Percentiles rank a stretch among this genome's conserved stretches.
Conservation (phyloP, 2,888 invertebrate genomes). For the Bombyx huttoni region DNA sequence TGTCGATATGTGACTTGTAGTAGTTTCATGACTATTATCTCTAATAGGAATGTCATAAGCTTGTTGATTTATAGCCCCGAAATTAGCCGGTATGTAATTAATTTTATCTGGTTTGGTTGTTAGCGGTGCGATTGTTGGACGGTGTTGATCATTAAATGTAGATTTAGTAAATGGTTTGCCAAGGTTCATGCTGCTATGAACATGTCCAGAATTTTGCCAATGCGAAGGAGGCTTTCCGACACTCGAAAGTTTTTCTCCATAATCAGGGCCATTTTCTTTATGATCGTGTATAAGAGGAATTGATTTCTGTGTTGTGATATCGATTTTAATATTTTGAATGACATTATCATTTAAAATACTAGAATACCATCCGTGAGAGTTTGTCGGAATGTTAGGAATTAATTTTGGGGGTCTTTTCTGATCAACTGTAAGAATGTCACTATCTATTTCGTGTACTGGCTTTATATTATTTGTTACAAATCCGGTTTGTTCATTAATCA, state of each 20-base stretch:
- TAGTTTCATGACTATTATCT: conserved; percentile 52
- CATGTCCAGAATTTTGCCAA: conserved; percentile 33
- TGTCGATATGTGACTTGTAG: conserved; percentile 20
- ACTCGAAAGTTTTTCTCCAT: conserved; percentile 52
- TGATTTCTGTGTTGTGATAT: conserved; percentile 50
- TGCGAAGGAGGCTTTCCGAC: conserved; percentile 54
- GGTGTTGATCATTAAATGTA: conserved; percentile 22
- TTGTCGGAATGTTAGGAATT: conserved; percentile 51
- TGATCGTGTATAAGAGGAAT: conserved; percentile 50
- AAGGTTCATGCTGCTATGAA: conserved; percentile 30
- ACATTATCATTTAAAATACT: conserved; percentile 44
- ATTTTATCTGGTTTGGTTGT: conserved; percentile 33
- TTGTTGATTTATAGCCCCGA: conserved; percentile 40
- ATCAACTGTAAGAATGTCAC: conserved; percentile 24
- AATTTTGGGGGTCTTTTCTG: conserved; percentile 42
- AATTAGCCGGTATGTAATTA: conserved; percentile 48
- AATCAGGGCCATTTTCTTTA: conserved; percentile 35
- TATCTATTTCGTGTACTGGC: conserved; percentile 31
- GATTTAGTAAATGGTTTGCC: conserved; percentile 53
- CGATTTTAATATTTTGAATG: conserved; percentile 45
- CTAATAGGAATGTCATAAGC: conserved; percentile 61
- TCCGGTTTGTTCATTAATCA: conserved; percentile 38
- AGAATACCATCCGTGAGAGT: conserved; percentile 65
- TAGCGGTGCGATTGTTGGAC: conserved; percentile 18
- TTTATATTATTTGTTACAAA: conserved; percentile 19